Conservation (phyloP, 2,113 vertebrate species). For the Ammodramus savannarum region DNA sequence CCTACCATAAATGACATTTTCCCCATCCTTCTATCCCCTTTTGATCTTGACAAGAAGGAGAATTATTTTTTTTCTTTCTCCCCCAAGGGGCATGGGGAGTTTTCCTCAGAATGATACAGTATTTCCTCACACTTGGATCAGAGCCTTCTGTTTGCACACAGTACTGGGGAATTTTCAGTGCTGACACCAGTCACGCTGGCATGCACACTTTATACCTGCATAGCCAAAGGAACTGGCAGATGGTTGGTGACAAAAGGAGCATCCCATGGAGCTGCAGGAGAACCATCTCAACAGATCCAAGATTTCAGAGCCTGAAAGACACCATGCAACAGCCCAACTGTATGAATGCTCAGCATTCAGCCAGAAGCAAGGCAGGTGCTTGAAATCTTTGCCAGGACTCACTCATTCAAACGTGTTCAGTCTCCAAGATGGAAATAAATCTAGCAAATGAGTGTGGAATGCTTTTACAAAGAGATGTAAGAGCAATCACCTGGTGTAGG, state of each 20-base stretch:
- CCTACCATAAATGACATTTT: not conserved
- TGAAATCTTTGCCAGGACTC: not conserved
- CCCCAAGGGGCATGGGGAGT: not conserved
- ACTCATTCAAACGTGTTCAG: not conserved
- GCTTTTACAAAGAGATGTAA: not conserved
- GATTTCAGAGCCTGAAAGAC: not conserved
- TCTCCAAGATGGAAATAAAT: not conserved
- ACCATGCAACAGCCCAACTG: not conserved
- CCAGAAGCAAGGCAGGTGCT: constrained; percentile 45
- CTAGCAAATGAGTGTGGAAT: not conserved
- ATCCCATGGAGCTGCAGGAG: not conserved
- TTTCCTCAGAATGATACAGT: not conserved
- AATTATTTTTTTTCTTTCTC: not conserved
- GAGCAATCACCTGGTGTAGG: not conserved
- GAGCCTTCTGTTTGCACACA: not conserved
- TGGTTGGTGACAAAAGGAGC: constrained; percentile 14
- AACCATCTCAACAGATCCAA: not conserved
- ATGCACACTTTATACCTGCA: not conserved
- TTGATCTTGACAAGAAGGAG: not conserved
- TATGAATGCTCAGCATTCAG: not conserved
- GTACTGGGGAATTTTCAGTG: not conserved
- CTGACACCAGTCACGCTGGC: not conserved
- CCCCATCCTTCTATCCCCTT: not conserved
- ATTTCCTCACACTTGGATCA: not conserved
- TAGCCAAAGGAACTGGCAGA: not conserved